Conservation (phyloP, 2,797 vertebrate species). For the Sebastes itinus region DNA sequence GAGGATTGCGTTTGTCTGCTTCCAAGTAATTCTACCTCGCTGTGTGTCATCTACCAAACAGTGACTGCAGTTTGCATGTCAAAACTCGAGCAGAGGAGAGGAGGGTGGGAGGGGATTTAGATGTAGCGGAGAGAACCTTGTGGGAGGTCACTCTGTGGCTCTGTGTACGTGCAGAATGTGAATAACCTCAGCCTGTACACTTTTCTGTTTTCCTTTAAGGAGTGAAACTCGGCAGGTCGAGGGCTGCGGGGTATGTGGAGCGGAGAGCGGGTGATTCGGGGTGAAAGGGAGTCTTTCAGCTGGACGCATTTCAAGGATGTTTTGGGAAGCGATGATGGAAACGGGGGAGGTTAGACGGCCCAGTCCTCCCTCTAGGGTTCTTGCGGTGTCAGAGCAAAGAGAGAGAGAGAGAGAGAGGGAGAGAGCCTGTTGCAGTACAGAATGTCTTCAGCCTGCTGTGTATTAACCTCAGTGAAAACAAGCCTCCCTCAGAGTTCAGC, state of each 20-base stretch:
- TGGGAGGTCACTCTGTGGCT: conserved; percentile 64
- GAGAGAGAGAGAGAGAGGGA: neutral
- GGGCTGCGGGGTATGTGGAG: conserved; percentile 28
- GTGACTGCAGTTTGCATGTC: conserved; percentile 49
- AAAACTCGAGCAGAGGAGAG: conserved; percentile 7
- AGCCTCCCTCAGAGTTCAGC: conserved; percentile 56
- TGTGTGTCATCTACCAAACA: conserved; percentile 54
- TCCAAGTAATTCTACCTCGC: conserved; percentile 57
- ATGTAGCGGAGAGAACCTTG: conserved; percentile 34
- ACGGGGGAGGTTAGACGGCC: conserved; percentile 51
- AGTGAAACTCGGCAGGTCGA: conserved; percentile 56
- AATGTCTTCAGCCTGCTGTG: conserved; percentile 68
- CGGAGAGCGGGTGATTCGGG: conserved; percentile 29
- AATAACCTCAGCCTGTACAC: conserved; percentile 50
- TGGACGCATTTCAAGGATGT: conserved; percentile 66
- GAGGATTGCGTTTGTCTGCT: conserved; percentile 29
- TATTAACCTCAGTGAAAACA: conserved; percentile 73
- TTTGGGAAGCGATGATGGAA: conserved; percentile 68
- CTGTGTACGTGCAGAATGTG: conserved; percentile 72
- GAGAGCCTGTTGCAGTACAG: conserved; percentile 52
- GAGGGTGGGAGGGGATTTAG: neutral
- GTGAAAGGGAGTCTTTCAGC: conserved; percentile 79
- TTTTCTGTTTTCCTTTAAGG: conserved; percentile 68
- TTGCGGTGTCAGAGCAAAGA: conserved; percentile 57
- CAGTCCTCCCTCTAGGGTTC: conserved; percentile 51